Conservation (phyloP, 2,888 invertebrate species). For the Lamproptera curius region DNA sequence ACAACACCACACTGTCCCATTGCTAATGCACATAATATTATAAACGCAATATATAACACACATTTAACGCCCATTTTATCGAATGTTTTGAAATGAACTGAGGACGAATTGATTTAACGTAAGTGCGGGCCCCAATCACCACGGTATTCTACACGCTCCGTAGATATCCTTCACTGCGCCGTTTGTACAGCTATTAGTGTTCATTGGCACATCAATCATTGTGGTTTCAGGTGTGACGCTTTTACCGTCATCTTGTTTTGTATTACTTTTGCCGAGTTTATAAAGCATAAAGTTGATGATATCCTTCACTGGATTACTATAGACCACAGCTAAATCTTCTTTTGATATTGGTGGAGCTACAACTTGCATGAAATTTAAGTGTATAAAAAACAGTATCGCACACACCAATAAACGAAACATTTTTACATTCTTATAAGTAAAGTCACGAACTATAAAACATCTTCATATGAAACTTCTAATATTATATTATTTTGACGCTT, state of each 20-base stretch:
- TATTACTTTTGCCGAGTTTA: constrained; percentile 8
- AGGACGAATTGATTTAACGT: constrained; percentile 30
- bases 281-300: constrained; percentile 35
- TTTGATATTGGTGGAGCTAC: constrained; percentile 40
- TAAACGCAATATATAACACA: constrained; percentile 36
- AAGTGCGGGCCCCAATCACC: constrained; percentile 36
- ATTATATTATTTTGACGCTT: constrained; percentile 3
- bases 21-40: constrained; percentile 32
- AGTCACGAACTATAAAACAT: constrained; percentile 30
- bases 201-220: constrained; percentile 61
- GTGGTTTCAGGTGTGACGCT: constrained; percentile 25
- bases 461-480: neutral
- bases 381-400: constrained; percentile 27
- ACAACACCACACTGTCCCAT: constrained; percentile 32
- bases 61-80: constrained; percentile 52
- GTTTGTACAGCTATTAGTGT: constrained; percentile 38
- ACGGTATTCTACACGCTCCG: constrained; percentile 58
- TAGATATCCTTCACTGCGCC: constrained; percentile 45
- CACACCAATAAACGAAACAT: constrained; percentile 53
- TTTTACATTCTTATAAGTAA: constrained; percentile 40
- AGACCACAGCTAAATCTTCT: constrained; percentile 48
- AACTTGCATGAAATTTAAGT: constrained; percentile 43
- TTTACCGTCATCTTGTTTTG: constrained; percentile 13
- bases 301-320: constrained; percentile 59
- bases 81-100: constrained; percentile 42